phyloP scores from a whole-genome alignment of 2,113 vertebrate genomes.

The Microcebus griseorufus region DNA sequence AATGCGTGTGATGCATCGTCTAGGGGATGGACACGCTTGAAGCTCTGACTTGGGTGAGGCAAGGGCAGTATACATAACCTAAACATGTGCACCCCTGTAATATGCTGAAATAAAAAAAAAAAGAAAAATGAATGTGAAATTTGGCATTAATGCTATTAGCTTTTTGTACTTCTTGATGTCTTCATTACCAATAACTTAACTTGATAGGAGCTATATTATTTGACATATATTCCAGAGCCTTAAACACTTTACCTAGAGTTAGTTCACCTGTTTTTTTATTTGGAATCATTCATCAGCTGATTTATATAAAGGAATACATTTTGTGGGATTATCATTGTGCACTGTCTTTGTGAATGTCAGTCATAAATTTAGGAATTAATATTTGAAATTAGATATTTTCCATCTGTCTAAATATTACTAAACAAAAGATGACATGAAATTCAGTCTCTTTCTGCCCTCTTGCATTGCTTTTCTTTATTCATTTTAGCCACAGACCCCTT shows the following conservation, averaged over 20 bases:
- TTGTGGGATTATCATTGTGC: background rate
- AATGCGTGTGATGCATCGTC: background rate
- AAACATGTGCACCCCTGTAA: too few relatives aligned
- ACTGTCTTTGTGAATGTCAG: background rate
- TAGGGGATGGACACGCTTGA: too few relatives aligned
- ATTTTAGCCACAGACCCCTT: slow-evolving; percentile 91
- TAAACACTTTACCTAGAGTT: slow-evolving; percentile 4
- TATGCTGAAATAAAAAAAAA: too few relatives aligned
- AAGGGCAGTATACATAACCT: too few relatives aligned
- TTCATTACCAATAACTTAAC: slow-evolving; percentile 38
- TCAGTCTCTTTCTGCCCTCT: background rate
- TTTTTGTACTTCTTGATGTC: background rate
- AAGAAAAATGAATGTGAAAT: background rate
- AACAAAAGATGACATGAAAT: slow-evolving; percentile 31
- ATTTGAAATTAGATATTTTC: slow-evolving; percentile 21
- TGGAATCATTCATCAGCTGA: slow-evolving; percentile 1
- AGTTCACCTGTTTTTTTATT: slow-evolving; percentile 18
- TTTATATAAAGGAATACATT: slow-evolving; percentile 29
- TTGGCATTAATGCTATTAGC: background rate
- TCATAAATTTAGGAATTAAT: slow-evolving; percentile 36
- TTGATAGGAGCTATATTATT: background rate
- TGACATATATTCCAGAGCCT: background rate
- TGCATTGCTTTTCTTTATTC: slow-evolving; percentile 59
- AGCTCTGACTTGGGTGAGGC: too few relatives aligned
- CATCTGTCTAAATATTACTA: slow-evolving; percentile 40